Conservation (phyloP, 2,797 vertebrate genomes). For the Pantherophis vulpinus region DNA sequence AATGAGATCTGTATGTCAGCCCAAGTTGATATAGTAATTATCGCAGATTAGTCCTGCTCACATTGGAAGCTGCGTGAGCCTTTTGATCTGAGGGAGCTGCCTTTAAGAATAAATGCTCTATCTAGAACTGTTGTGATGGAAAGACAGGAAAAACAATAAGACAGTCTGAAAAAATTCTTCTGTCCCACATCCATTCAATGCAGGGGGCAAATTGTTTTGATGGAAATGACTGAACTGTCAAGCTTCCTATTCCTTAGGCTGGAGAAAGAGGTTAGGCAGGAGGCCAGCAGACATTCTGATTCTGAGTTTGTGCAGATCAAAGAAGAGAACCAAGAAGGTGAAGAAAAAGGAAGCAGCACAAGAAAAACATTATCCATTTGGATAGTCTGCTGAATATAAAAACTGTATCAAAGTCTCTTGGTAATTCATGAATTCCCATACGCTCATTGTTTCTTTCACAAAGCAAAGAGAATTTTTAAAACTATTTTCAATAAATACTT, state of each 20-base stretch:
- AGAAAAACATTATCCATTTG: neutral
- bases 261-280: slow-evolving; percentile 31
- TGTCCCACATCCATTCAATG: slow-evolving; percentile 22
- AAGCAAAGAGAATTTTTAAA: neutral
- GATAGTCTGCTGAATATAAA: neutral
- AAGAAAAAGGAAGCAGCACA: neutral
- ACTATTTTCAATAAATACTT: too few species aligned
- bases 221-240: slow-evolving; percentile 51
- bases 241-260: slow-evolving; percentile 34
- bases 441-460: neutral
- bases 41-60: slow-evolving; percentile 65
- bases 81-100: slow-evolving; percentile 67
- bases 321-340: slow-evolving; percentile 29
- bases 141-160: slow-evolving; percentile 47
- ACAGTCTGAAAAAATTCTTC: slow-evolving; percentile 50
- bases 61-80: slow-evolving; percentile 66
- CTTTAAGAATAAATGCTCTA: slow-evolving; percentile 64
- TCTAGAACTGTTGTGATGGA: slow-evolving; percentile 57
- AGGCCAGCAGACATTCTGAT: slow-evolving; percentile 25
- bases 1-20: slow-evolving; percentile 66
- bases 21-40: slow-evolving; percentile 68
- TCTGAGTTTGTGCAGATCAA: slow-evolving; percentile 16
- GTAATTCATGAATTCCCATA: neutral
- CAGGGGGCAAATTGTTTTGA: slow-evolving; percentile 37
- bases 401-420: neutral